These are phyloP conservation scores for Sinonovacula constricta DNA, from an alignment of 1,140 invertebrate species.

Conservation along the genomic window DNA sequence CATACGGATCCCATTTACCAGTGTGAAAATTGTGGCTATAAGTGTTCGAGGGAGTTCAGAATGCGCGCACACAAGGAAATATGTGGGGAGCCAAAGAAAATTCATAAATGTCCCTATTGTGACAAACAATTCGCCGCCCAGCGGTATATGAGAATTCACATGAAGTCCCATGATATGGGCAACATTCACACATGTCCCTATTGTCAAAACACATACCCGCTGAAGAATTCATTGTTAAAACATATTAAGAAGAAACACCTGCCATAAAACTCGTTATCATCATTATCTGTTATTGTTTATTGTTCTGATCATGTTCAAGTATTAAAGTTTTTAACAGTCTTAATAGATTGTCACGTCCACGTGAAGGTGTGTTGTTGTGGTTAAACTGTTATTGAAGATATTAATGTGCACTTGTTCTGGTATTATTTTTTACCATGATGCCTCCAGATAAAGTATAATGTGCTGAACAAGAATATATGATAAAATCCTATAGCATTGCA, in stretches of 20 bases:
- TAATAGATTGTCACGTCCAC: too few relatives aligned
- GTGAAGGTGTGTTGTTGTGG: too few relatives aligned
- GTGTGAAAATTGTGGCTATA: conserved; percentile 25
- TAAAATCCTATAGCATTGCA: too few relatives aligned
- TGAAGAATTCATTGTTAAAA: conserved; percentile 26
- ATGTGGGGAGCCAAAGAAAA: conserved; percentile 9
- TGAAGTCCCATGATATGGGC: conserved; percentile 15
- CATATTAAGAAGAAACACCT: conserved; percentile 25
- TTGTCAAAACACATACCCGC: conserved; percentile 13
- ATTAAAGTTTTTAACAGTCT: too few relatives aligned
- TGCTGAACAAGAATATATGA: too few relatives aligned
- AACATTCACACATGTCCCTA: conserved; percentile 9
- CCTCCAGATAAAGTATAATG: too few relatives aligned
- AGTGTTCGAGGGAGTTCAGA: neutral
- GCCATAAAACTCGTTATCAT: too few relatives aligned
- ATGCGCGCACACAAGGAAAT: conserved; percentile 12
- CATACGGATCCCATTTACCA: neutral
- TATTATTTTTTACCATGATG: too few relatives aligned
- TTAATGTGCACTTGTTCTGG: too few relatives aligned
- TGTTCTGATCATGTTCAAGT: too few relatives aligned
- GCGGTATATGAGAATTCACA: conserved; percentile 7
- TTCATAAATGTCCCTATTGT: conserved; percentile 11
- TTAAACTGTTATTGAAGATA: too few relatives aligned
- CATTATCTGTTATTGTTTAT: too few relatives aligned
- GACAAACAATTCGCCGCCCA: conserved; percentile 8